These are phyloP conservation scores for Zaprionus kolodkinae DNA, from an alignment of 1,140 invertebrate species.

Conservation along the genomic window DNA sequence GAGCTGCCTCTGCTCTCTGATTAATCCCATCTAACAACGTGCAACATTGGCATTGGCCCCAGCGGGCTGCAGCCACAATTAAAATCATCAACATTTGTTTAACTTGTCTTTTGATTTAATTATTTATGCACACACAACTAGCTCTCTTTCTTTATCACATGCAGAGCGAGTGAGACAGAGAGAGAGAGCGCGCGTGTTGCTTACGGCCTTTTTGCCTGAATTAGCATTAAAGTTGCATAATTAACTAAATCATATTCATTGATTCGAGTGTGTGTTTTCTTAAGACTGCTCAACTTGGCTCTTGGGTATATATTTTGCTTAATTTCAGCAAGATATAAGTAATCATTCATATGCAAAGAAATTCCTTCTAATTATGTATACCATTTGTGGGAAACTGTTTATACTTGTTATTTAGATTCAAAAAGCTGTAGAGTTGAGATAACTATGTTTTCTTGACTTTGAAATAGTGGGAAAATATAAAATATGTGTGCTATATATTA, in stretches of 20 bases:
- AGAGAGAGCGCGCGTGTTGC: not conserved
- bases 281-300: not conserved
- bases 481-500: too few species aligned
- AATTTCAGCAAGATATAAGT: not conserved
- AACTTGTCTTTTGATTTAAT: constrained; percentile 32
- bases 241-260: constrained; percentile 7
- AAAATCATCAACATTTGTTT: constrained; percentile 43
- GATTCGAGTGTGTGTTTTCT: not conserved
- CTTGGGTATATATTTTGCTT: not conserved
- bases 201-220: not conserved
- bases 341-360: not conserved
- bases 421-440: too few species aligned
- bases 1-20: constrained; percentile 9
- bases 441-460: too few species aligned
- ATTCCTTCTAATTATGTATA: not conserved
- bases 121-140: constrained; percentile 25
- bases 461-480: too few species aligned
- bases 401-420: too few species aligned
- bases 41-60: constrained; percentile 3
- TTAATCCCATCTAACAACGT: constrained; percentile 36
- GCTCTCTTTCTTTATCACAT: not conserved
- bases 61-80: constrained; percentile 29
- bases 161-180: not conserved
- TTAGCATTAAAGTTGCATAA: constrained; percentile 2
- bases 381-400: not conserved